Evolutionary conservation across 1,140 invertebrate genomes (phyloP).

Genomic region (Acromyrmex heyeri): DNA sequence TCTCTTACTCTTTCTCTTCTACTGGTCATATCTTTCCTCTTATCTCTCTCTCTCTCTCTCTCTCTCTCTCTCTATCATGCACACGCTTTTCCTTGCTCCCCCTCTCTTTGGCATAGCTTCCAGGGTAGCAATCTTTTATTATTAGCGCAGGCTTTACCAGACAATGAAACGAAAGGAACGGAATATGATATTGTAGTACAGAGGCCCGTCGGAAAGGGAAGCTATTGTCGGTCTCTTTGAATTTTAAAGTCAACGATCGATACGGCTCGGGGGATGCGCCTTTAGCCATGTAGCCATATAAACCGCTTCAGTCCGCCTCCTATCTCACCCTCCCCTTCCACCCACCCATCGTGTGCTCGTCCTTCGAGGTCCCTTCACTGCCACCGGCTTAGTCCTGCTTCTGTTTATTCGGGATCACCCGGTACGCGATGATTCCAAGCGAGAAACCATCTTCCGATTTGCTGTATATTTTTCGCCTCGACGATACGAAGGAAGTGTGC

Average conservation of each 20-base stretch:
- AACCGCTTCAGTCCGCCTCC: constrained; percentile 72
- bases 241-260: constrained; percentile 87
- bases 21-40: constrained; percentile 67
- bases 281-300: constrained; percentile 85
- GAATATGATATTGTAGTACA: constrained; percentile 87
- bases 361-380: constrained; percentile 70
- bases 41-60: constrained; percentile 66
- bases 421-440: constrained; percentile 54
- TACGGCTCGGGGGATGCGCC: constrained; percentile 86
- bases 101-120: constrained; percentile 76
- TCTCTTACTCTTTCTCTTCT: constrained; percentile 70
- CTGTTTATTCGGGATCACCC: constrained; percentile 75
- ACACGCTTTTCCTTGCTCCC: constrained; percentile 26
- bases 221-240: constrained; percentile 87
- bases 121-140: constrained; percentile 87
- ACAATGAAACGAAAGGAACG: constrained; percentile 87
- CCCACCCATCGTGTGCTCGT: constrained; percentile 37
- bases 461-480: constrained; percentile 15
- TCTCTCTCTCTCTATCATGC: not conserved
- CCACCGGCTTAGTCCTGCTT: constrained; percentile 44
- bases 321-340: constrained; percentile 70
- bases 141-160: constrained; percentile 87
- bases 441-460: constrained; percentile 11
- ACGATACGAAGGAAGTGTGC: constrained; percentile 53
- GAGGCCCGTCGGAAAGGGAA: constrained; percentile 82